Evolutionary conservation across 1,140 invertebrate species (phyloP).

Genomic region (Pachyrhynchus sulphureomaculatus): DNA sequence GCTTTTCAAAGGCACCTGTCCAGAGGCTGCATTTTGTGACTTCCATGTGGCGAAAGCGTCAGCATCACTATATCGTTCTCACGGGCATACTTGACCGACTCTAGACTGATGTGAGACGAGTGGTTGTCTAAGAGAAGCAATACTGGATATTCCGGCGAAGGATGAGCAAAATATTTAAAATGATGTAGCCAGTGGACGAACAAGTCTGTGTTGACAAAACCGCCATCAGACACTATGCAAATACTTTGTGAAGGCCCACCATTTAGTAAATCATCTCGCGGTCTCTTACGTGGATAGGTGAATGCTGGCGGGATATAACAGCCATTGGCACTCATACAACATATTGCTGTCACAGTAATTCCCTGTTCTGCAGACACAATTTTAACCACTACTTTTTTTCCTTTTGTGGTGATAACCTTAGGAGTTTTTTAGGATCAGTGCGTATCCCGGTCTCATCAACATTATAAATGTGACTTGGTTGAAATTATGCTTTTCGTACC

Average conservation of each 20-base stretch:
- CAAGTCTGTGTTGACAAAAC: too few species aligned
- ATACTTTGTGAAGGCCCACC: constrained; percentile 2
- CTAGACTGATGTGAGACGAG: too few species aligned
- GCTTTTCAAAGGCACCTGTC: too few species aligned
- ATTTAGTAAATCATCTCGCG: constrained; percentile 16
- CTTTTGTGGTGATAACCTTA: constrained; percentile 41
- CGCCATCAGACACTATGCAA: too few species aligned
- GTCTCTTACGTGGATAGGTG: constrained; percentile 45
- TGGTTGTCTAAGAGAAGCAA: too few species aligned
- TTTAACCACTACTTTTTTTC: constrained; percentile 41
- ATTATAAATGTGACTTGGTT: constrained; percentile 33
- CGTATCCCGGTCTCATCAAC: constrained; percentile 46
- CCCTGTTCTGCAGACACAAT: constrained; percentile 45
- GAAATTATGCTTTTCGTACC: neutral
- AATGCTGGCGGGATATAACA: constrained; percentile 45
- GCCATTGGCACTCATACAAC: constrained; percentile 45
- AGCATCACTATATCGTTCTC: too few species aligned
- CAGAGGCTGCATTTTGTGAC: too few species aligned
- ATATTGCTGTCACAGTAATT: constrained; percentile 41
- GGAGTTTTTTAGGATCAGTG: constrained; percentile 38
- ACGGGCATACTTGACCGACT: too few species aligned
- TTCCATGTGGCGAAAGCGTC: too few species aligned
- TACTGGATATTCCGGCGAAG: too few species aligned
- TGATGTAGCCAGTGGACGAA: too few species aligned
- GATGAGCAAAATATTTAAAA: too few species aligned